Evolutionary conservation across 2,888 invertebrate species (phyloP).

Genomic region (Teleiodes luculella): DNA sequence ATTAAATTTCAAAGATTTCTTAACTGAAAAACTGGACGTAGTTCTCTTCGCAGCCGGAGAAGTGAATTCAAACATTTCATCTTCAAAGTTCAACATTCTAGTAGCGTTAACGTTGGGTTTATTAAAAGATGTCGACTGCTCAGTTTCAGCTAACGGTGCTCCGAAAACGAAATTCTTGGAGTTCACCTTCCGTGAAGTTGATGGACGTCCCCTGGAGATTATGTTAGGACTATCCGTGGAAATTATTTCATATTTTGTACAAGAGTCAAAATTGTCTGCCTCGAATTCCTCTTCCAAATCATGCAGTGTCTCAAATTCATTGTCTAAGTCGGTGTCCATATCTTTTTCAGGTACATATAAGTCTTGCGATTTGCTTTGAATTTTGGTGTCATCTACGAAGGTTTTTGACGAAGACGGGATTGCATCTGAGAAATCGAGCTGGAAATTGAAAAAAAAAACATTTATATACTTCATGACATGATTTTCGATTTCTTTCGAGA

Average conservation of each 20-base stretch:
- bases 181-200: conserved; percentile 50
- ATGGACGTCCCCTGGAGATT: conserved; percentile 55
- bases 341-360: conserved; percentile 50
- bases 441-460: conserved; percentile 28
- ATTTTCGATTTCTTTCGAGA: too few relatives aligned
- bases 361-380: conserved; percentile 27
- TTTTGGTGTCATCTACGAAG: conserved; percentile 22
- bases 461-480: background rate
- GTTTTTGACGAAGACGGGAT: conserved; percentile 36
- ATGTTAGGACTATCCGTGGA: conserved; percentile 72
- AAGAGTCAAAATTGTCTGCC: conserved; percentile 59
- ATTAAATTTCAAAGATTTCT: conserved; percentile 61
- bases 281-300: conserved; percentile 71
- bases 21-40: conserved; percentile 42
- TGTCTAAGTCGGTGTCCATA: conserved; percentile 35
- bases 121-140: conserved; percentile 66
- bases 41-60: conserved; percentile 52
- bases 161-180: conserved; percentile 65
- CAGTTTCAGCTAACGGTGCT: conserved; percentile 60
- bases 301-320: conserved; percentile 59
- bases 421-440: conserved; percentile 62
- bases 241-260: conserved; percentile 72
- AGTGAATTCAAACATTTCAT: conserved; percentile 63
- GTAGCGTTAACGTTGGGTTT: conserved; percentile 47
- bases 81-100: conserved; percentile 65